Evolutionary conservation across 2,113 vertebrate species (phyloP).

Genomic region (Platysteira castanea): DNA sequence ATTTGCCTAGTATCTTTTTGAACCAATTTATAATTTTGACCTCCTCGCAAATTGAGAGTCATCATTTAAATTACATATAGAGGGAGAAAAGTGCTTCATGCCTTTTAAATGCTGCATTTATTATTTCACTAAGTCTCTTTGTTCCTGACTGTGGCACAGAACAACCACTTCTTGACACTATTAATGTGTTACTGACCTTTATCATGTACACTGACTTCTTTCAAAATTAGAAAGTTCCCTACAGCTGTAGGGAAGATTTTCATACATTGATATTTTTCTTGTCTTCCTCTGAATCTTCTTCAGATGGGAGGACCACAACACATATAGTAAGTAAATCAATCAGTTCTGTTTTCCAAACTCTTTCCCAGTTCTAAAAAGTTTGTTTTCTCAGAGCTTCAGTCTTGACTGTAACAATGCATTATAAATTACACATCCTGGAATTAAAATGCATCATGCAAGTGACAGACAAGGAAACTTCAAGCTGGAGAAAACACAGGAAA

Average conservation of each 20-base stretch:
- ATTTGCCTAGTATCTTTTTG: conserved; percentile 24
- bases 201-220: neutral
- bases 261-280: neutral
- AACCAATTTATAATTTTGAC: conserved; percentile 24
- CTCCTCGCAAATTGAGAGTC: neutral
- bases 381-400: neutral
- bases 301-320: neutral
- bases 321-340: neutral
- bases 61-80: conserved; percentile 24
- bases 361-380: neutral
- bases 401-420: neutral
- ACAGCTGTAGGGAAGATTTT: neutral
- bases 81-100: neutral
- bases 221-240: neutral
- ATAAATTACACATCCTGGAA: neutral
- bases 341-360: neutral
- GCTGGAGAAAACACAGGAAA: neutral
- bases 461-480: neutral
- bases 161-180: neutral
- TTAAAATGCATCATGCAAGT: neutral
- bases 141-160: neutral
- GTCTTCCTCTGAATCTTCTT: neutral
- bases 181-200: neutral
- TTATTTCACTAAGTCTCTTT: neutral
- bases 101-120: conserved; percentile 20